Evolutionary conservation across 1,140 invertebrate species (phyloP), one percentile per base, ranked within the genome.

Genomic region (Onthophagus taurus): DNA sequence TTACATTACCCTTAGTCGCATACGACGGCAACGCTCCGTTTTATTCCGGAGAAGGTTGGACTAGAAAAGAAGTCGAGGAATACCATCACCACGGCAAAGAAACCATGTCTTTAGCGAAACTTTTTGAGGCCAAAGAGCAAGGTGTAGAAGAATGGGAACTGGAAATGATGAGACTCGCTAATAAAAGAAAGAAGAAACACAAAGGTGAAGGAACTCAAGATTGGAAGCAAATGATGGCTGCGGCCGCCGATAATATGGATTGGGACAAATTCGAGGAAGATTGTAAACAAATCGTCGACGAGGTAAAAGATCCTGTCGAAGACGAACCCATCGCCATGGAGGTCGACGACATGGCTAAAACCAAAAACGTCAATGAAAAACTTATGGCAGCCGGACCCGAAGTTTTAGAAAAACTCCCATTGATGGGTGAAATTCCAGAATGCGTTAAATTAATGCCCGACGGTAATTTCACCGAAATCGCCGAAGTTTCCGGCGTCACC

Each of bases 101-200:
- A 76, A 73, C 47, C 49, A 76, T 71, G 41, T 70, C 70, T 14
- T 72, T 76, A 38, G 82, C 79, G 46, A 80, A 78, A 61, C 76
- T 85, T 47, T 85, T 86, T 58, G 82, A 86, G 65, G 80, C 79
- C 17, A 85, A 84, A 59, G 81, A 83, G 56, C 74, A 65, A 31
- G 72, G 76, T 7, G 68, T 64, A 0, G 73, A 75, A 18, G 76
- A 79, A 49, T 79, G 81, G 51, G 59, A 67, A 54, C 33, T 64
- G 47, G 54, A 69, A 54, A 56, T 59, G 53, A 53, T 60, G 51
- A 43, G 58, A 17, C 52, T 63, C 47, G 58, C 61, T 0, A 51
- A 52, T 26, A 57, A 58, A 44, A 47, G 60, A 36, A 63, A 58
- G 47, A 59, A 51, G 51, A 63, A 56, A 60, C 34, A 65, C 55